A percentile compares a stretch with the other conserved stretches of the same genome.
phyloP scores from a whole-genome alignment of 1,140 invertebrate genomes.

The Metopolophium dirhodum region DNA sequence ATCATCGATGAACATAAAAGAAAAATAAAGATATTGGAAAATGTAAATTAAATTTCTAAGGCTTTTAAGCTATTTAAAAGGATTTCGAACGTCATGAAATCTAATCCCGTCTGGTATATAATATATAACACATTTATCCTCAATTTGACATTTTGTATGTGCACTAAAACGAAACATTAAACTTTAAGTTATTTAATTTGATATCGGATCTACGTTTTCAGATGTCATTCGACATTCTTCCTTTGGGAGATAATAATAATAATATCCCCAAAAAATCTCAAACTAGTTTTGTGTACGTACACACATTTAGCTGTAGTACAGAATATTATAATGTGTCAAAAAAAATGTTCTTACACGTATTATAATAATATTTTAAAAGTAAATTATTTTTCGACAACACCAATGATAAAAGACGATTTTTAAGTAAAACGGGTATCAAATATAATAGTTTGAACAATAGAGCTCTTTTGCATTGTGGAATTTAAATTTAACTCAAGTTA shows the following conservation, averaged over 20 bases:
- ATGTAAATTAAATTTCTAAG: constrained; percentile 2
- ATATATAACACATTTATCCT: neutral
- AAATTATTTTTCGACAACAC: too few species aligned
- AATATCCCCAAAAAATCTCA: neutral
- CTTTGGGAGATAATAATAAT: neutral
- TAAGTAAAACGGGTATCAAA: too few species aligned
- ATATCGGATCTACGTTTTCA: neutral
- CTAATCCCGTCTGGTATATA: neutral
- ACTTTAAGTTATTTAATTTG: neutral
- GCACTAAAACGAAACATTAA: constrained; percentile 1
- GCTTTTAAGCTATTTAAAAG: neutral
- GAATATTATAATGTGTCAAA: neutral
- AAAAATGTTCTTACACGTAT: neutral
- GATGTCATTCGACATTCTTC: neutral
- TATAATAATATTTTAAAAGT: too few species aligned
- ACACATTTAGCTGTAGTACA: neutral
- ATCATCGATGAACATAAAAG: neutral
- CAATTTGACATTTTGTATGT: neutral
- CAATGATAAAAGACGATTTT: too few species aligned
- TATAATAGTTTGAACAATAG: too few species aligned
- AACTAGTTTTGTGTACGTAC: neutral
- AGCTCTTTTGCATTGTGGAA: too few species aligned
- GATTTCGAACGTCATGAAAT: neutral
- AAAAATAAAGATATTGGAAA: neutral
- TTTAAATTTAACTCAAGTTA: too few species aligned